phyloP scores from a whole-genome alignment of 2,797 vertebrate species.

The Microhierax caerulescens region DNA sequence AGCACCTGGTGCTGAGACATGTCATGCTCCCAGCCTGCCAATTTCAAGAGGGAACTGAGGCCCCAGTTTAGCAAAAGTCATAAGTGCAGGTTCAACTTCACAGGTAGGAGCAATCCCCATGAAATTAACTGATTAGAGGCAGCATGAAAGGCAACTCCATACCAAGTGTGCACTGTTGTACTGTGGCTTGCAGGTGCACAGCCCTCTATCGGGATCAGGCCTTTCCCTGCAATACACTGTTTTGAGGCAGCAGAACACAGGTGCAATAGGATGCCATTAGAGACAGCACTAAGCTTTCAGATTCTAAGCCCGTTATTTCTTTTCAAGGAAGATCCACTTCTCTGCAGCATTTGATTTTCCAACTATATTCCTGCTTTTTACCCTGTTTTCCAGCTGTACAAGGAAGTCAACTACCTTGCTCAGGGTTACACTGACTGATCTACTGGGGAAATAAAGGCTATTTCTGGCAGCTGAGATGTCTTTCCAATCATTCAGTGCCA shows the following conservation, averaged over 20 bases:
- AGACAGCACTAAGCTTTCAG: not conserved
- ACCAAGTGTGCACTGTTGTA: not conserved
- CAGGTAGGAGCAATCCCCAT: not conserved
- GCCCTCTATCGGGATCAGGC: not conserved
- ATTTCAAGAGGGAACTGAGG: not conserved
- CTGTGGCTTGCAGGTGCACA: not conserved
- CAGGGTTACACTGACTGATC: not conserved
- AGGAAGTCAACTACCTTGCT: not conserved
- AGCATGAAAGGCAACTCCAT: not conserved
- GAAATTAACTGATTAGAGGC: not conserved
- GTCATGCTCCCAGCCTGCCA: not conserved
- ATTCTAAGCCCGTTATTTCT: not conserved
- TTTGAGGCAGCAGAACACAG: not conserved
- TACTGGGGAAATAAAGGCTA: not conserved
- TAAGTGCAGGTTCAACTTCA: not conserved
- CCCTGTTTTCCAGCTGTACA: not conserved
- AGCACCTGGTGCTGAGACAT: rapidly evolving
- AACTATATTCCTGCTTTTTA: not conserved
- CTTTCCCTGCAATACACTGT: not conserved
- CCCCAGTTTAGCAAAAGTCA: not conserved
- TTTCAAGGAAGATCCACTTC: not conserved
- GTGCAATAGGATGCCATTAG: not conserved
- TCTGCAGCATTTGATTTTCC: not conserved
- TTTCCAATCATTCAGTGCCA: not conserved
- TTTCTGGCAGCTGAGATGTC: not conserved